Percentiles rank a stretch among this genome's conserved stretches.
phyloP scores from a whole-genome alignment of 2,797 vertebrate genomes.

The Urosaurus nigricauda region DNA sequence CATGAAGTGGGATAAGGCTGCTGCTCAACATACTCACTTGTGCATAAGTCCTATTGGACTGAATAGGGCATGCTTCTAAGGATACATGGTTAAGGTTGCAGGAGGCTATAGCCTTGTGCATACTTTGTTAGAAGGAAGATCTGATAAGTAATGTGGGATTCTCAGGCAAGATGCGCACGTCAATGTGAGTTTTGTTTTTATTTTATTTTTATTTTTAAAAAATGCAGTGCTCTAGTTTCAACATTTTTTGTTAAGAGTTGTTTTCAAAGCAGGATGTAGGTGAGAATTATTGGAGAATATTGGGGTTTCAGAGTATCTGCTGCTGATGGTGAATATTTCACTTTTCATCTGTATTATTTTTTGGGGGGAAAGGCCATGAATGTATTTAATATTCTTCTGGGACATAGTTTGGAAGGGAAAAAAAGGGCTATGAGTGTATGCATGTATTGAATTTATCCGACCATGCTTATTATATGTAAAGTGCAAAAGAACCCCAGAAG shows the following conservation, averaged over 20 bases:
- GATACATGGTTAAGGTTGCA: not conserved
- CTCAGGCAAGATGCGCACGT: no score
- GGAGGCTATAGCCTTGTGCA: not conserved
- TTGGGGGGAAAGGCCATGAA: no score
- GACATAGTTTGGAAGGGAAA: no score
- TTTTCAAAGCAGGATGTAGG: not conserved
- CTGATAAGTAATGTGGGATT: not conserved
- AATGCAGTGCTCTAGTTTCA: not conserved
- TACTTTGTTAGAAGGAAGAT: not conserved
- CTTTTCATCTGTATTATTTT: not conserved
- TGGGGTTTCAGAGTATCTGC: not conserved
- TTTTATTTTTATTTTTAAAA: not conserved
- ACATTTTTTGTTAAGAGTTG: not conserved
- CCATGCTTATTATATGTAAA: not conserved
- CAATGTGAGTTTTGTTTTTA: not conserved
- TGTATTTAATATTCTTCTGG: not conserved
- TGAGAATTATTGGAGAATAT: not conserved
- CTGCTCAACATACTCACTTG: not conserved
- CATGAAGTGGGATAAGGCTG: no score
- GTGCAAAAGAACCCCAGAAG: slow-evolving; percentile 10
- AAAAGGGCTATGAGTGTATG: not conserved
- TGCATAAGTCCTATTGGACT: not conserved
- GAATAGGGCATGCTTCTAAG: not conserved
- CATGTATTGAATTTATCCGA: not conserved
- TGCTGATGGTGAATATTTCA: not conserved